Percentiles rank a stretch among this genome's conserved stretches.
Evolutionary conservation across 1,140 invertebrate species (phyloP).

Genomic region (Andrena cerasifolii): DNA sequence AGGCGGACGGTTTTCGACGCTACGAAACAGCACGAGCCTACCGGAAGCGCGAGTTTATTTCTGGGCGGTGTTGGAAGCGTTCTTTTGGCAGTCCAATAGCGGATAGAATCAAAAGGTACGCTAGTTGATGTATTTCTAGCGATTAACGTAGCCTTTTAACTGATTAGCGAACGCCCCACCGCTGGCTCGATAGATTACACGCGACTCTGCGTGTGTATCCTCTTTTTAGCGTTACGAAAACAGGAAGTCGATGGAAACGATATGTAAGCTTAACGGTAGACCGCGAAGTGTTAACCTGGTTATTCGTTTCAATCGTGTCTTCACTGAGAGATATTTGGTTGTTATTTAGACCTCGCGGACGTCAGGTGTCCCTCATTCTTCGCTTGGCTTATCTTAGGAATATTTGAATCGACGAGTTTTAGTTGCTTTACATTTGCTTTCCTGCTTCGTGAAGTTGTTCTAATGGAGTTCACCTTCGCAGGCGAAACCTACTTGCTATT

Average conservation of each 20-base stretch:
- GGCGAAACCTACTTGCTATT: background rate
- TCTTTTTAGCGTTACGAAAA: constrained; percentile 6
- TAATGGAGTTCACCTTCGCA: background rate
- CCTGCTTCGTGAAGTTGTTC: background rate
- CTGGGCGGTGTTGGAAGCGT: constrained; percentile 59
- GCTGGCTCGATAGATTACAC: background rate
- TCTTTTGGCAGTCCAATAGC: constrained; percentile 61
- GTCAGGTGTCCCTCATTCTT: no score
- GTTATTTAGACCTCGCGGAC: no score
- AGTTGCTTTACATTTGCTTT: no score
- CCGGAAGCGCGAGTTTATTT: constrained; percentile 66
- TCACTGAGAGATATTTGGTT: no score
- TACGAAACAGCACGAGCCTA: constrained; percentile 52
- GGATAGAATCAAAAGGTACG: constrained; percentile 45
- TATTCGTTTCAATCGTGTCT: no score
- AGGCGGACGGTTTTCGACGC: constrained; percentile 15
- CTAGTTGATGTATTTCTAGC: constrained; percentile 34
- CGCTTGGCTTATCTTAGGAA: no score
- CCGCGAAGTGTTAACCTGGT: background rate
- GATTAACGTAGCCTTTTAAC: constrained; percentile 11
- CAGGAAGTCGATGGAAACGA: background rate
- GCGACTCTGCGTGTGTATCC: no score
- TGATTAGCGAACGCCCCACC: background rate
- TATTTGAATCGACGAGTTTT: no score
- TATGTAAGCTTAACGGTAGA: constrained; percentile 1